Percentiles rank a stretch among this genome's conserved stretches.
phyloP scores from a whole-genome alignment of 1,140 invertebrate genomes.

The Acyrthosiphon pisum region DNA sequence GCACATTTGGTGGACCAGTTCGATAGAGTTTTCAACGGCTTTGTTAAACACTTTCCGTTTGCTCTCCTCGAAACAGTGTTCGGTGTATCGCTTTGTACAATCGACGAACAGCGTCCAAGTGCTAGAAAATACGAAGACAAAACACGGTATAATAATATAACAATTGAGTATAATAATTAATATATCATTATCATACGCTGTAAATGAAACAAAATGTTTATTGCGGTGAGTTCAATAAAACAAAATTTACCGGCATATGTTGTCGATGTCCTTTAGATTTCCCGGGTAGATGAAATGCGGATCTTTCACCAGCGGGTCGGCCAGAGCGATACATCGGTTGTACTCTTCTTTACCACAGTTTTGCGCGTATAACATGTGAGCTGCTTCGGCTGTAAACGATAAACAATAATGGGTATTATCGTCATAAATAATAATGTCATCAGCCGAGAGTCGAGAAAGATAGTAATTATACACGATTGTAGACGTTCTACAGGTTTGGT shows the following conservation, averaged over 20 bases:
- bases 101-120: conserved; percentile 70
- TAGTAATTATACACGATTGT: background rate
- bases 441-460: background rate
- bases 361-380: conserved; percentile 10
- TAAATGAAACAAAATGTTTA: no score
- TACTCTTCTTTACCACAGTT: conserved; percentile 67
- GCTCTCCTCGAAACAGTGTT: conserved; percentile 68
- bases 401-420: background rate
- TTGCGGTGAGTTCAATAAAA: background rate
- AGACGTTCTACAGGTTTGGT: background rate
- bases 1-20: conserved; percentile 70
- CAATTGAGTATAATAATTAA: background rate
- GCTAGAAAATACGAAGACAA: conserved; percentile 60
- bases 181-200: background rate
- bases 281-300: conserved; percentile 69
- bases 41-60: conserved; percentile 68
- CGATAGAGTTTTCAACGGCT: conserved; percentile 68
- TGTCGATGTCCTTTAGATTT: conserved; percentile 69
- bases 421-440: background rate
- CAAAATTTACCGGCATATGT: conserved; percentile 66
- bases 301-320: conserved; percentile 69
- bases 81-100: conserved; percentile 68
- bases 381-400: conserved; percentile 1
- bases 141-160: background rate
- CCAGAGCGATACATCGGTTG: conserved; percentile 66